These are phyloP conservation scores for Leptodactylus fuscus DNA, from an alignment of 2,113 vertebrate genomes.

Conservation along the genomic window DNA sequence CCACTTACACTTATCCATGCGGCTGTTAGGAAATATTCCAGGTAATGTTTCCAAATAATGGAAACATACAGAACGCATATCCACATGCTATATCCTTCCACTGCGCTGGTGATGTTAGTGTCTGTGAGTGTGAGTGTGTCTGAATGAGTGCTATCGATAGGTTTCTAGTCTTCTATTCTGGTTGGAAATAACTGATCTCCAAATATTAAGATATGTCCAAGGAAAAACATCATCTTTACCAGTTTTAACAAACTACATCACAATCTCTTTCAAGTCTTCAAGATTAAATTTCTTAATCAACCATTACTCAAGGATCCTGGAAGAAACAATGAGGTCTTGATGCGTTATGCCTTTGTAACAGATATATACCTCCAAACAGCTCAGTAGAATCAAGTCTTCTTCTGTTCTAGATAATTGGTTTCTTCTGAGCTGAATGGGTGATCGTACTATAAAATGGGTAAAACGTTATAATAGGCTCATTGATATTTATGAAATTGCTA, in stretches of 20 bases:
- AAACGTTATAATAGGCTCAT: background rate
- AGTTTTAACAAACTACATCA: constrained; percentile 1
- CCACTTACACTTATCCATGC: constrained; percentile 22
- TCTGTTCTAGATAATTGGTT: background rate
- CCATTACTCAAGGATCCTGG: background rate
- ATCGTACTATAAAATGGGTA: background rate
- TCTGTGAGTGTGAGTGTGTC: constrained; percentile 26
- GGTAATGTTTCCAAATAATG: constrained; percentile 46
- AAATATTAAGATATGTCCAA: background rate
- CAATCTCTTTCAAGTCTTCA: background rate
- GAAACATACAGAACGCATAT: constrained; percentile 45
- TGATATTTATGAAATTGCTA: constrained; percentile 1
- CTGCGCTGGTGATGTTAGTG: constrained; percentile 49
- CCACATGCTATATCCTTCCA: constrained; percentile 34
- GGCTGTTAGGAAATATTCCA: constrained; percentile 13
- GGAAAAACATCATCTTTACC: background rate
- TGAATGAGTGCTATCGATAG: background rate
- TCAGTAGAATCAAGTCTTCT: background rate
- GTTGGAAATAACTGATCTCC: constrained; percentile 12
- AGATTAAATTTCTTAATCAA: constrained; percentile 40
- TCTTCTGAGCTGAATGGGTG: background rate
- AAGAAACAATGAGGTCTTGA: background rate
- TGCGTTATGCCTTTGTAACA: background rate
- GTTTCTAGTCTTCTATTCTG: background rate
- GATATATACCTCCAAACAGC: background rate